Conservation (phyloP, 1,140 invertebrate species). For the Micrasema longulum region DNA sequence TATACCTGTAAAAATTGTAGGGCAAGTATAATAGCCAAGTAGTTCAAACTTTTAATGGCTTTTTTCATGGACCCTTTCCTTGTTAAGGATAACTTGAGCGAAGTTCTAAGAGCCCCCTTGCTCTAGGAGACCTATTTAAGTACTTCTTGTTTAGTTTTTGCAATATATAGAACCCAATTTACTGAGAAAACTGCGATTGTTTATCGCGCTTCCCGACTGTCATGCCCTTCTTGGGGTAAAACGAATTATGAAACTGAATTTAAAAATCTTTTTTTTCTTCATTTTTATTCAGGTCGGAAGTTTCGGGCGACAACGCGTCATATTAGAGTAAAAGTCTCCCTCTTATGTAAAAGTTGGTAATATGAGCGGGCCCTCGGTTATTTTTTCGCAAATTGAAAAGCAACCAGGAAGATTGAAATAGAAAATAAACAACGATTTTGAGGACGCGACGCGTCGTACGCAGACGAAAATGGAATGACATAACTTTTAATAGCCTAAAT, state of each 20-base stretch:
- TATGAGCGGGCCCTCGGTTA: conserved; percentile 4
- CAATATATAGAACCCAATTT: conserved; percentile 16
- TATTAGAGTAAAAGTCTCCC: conserved; percentile 9
- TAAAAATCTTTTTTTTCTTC: conserved; percentile 7
- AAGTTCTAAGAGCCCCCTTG: background rate
- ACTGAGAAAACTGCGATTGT: conserved; percentile 7
- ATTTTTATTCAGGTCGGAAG: background rate
- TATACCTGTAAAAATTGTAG: conserved; percentile 29
- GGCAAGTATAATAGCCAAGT: conserved; percentile 20
- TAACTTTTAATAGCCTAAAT: too few relatives aligned
- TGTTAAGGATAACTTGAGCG: conserved; percentile 17
- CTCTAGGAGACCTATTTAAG: conserved; percentile 9
- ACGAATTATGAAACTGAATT: conserved; percentile 5
- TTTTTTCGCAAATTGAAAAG: conserved; percentile 31
- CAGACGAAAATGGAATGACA: too few relatives aligned
- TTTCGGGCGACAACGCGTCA: conserved; percentile 22
- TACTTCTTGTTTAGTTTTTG: conserved; percentile 26
- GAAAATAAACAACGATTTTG: conserved; percentile 22
- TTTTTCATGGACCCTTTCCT: conserved; percentile 28
- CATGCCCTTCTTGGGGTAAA: background rate
- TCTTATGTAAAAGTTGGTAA: background rate
- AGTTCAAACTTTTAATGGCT: conserved; percentile 32
- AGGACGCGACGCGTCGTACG: conserved; percentile 7
- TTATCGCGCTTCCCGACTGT: background rate
- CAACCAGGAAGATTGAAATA: conserved; percentile 31